phyloP scores from a whole-genome alignment of 2,888 invertebrate species.

The Dastarcus helophoroides region DNA sequence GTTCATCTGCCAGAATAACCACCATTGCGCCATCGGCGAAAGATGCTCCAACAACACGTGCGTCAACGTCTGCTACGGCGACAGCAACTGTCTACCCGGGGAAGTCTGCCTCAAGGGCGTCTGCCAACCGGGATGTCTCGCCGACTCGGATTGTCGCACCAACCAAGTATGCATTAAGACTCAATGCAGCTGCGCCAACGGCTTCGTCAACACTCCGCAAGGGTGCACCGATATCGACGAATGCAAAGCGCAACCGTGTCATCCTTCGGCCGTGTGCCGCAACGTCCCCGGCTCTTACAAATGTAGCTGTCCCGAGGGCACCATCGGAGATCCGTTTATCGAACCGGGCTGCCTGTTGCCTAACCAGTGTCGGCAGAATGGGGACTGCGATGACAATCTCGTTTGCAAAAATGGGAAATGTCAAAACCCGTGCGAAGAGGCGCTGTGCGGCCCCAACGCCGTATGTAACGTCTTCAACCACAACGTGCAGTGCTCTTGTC shows the following conservation, averaged over 20 bases:
- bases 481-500: constrained; percentile 61
- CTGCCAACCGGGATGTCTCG: constrained; percentile 73
- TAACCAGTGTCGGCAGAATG: constrained; percentile 61
- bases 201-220: constrained; percentile 60
- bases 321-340: constrained; percentile 59
- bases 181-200: constrained; percentile 66
- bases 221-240: constrained; percentile 78
- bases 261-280: constrained; percentile 64
- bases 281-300: constrained; percentile 72
- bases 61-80: constrained; percentile 76
- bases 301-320: constrained; percentile 68
- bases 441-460: constrained; percentile 66
- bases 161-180: constrained; percentile 66
- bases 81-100: constrained; percentile 81
- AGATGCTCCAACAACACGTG: constrained; percentile 69
- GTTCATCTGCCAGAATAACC: constrained; percentile 61
- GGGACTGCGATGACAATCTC: constrained; percentile 63
- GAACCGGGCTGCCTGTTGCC: constrained; percentile 68
- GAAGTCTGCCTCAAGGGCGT: constrained; percentile 74
- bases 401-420: constrained; percentile 69
- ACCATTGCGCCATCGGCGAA: constrained; percentile 73
- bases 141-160: constrained; percentile 66
- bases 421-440: constrained; percentile 64
- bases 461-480: constrained; percentile 64
- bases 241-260: constrained; percentile 68